phyloP scores from a whole-genome alignment of 2,113 vertebrate species.

The Macroglossus sobrinus region DNA sequence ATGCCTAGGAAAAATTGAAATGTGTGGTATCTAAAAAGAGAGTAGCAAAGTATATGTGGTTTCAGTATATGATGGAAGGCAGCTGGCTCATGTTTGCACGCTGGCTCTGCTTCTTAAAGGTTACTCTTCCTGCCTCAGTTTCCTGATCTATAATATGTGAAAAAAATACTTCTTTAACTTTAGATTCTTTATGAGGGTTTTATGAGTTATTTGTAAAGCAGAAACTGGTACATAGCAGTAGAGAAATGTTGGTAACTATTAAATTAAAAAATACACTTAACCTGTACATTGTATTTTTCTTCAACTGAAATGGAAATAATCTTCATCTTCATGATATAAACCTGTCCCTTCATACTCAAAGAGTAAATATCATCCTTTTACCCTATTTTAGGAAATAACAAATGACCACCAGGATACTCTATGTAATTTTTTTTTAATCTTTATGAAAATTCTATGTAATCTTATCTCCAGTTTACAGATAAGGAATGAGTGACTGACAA shows the following conservation, averaged over 20 bases:
- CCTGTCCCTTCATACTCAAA: neutral
- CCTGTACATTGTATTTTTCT: neutral
- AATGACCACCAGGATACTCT: neutral
- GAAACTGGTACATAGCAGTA: neutral
- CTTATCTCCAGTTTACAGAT: neutral
- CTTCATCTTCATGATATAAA: neutral
- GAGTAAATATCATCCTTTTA: neutral
- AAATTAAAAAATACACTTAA: neutral
- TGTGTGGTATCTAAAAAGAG: neutral
- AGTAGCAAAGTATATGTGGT: neutral
- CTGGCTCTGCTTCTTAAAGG: neutral
- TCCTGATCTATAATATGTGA: neutral
- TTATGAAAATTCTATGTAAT: neutral
- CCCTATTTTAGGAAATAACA: neutral
- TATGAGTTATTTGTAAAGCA: neutral
- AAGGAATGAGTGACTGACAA: neutral
- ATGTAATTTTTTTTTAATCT: neutral
- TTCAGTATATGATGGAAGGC: neutral
- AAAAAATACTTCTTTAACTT: neutral
- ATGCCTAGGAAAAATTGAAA: neutral
- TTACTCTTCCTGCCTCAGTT: neutral
- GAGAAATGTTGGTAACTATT: neutral
- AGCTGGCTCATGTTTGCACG: neutral
- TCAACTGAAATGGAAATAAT: neutral
- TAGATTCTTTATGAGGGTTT: neutral